Evolutionary conservation across 2,797 vertebrate genomes (phyloP), one percentile per base, ranked within the genome.

Genomic region (Somateria mollissima): DNA sequence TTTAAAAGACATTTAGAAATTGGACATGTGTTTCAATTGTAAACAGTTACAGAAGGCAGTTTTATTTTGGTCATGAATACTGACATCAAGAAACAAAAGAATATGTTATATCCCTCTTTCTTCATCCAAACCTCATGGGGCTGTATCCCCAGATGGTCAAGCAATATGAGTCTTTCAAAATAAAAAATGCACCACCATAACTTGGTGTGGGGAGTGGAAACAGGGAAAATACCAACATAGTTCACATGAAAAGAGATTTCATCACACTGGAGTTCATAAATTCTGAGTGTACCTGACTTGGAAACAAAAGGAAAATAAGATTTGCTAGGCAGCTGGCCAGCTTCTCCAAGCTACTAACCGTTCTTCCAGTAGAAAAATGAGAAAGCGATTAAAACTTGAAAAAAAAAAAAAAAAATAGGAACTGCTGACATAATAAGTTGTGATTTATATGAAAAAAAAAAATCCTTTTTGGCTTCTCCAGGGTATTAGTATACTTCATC

Each of bases 361-460:
- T 62, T 62, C 87, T 97, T 97, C 74, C 49, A 28, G 54, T 61
- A 89, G 67, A 69, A 76, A 92, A 95, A 84, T 10, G 49, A 65
- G 80, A 90, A 95, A 94, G 85, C 72, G 3, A 96, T 94, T 93
- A 95, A 82, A 94, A 95, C 22, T 75, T 86, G 43, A 34, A 21
- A 65, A 93, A 91, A 89, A 80, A 94, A 64, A 21, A 65, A 92
- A 89, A 79, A 10, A 3, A 54, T 28, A 57, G 66, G 94, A 97
- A 84, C 32, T 95, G 75, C 96, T 96, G 92, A 96, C 75, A 93
- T 93, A 95, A 96, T 95, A 96, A 96, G 77, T 71, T 87, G 75
- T 2, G 0, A 92, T 93, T 96, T 93, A 94, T 90, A 90, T 90
- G 51, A 86, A 97, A 97, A 84, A 97, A 36, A 97, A 96, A 65